Percentiles rank a stretch among this genome's conserved stretches.
Evolutionary conservation across 2,113 vertebrate genomes (phyloP).

Genomic region (Triplophysa siluroides): DNA sequence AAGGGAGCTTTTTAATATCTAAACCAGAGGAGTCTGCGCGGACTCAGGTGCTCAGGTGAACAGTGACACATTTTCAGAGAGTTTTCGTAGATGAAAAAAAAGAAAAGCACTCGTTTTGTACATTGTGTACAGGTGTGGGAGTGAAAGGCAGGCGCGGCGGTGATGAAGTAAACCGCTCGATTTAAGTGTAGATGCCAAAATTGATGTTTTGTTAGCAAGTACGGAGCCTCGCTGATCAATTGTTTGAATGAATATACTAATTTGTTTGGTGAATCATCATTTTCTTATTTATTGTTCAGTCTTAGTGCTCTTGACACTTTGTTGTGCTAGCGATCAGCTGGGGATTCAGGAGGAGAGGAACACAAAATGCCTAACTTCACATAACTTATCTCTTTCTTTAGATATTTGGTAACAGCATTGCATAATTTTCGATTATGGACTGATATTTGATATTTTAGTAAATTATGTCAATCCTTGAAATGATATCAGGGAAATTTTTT

Average conservation of each 20-base stretch:
- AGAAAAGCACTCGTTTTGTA: constrained; percentile 67
- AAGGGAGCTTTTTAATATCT: constrained; percentile 26
- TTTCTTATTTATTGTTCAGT: constrained; percentile 78
- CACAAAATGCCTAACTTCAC: constrained; percentile 28
- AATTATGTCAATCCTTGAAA: constrained; percentile 3
- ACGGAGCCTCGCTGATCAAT: constrained; percentile 46
- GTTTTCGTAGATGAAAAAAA: constrained; percentile 56
- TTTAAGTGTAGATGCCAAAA: constrained; percentile 71
- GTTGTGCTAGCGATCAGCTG: constrained; percentile 56
- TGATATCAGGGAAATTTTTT: constrained; percentile 28
- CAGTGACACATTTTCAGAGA: constrained; percentile 48
- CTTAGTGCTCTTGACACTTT: constrained; percentile 63
- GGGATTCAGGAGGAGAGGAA: constrained; percentile 60
- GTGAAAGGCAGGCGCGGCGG: constrained; percentile 61
- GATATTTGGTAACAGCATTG: not conserved
- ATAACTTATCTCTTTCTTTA: not conserved
- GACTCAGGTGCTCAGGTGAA: constrained; percentile 64
- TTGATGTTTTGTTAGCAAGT: constrained; percentile 66
- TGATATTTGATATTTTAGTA: constrained; percentile 4
- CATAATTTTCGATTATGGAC: not conserved
- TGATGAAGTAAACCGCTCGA: constrained; percentile 63
- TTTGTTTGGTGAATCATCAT: constrained; percentile 66
- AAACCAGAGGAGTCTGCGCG: constrained; percentile 17
- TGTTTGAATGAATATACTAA: constrained; percentile 59
- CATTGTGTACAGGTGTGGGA: constrained; percentile 60